Evolutionary conservation across 2,888 invertebrate genomes (phyloP).

Genomic region (Tenodera sinensis): DNA sequence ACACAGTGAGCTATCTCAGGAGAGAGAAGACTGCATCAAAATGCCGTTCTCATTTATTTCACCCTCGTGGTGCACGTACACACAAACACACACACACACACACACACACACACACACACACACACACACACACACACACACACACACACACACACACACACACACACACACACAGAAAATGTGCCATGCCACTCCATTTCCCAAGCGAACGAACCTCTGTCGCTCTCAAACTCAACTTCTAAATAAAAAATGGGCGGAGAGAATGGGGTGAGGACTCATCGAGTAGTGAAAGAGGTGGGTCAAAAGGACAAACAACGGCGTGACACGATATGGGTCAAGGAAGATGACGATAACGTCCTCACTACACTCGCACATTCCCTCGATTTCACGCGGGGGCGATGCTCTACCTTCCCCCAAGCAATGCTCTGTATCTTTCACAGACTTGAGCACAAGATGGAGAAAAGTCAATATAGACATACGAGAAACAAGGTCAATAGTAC

Average conservation of each 20-base stretch:
- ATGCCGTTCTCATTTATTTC: constrained; percentile 13
- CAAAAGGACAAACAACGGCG: not conserved
- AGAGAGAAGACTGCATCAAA: constrained; percentile 6
- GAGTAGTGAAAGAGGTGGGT: not conserved
- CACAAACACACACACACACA: no score
- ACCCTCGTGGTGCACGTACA: constrained; percentile 5
- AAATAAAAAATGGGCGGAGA: constrained; percentile 7
- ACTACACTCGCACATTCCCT: not conserved
- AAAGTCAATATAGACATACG: no score
- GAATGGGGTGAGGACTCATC: not conserved
- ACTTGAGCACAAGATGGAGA: no score
- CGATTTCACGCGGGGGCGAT: not conserved
- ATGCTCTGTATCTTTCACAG: not conserved
- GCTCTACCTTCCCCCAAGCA: not conserved
- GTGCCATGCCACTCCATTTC: constrained; percentile 8
- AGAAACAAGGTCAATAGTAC: no score
- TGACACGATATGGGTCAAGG: not conserved
- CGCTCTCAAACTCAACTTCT: constrained; percentile 6
- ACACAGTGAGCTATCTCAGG: not conserved
- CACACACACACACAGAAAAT: not conserved
- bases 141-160: not conserved
- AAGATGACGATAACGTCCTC: not conserved
- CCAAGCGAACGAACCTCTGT: not conserved
- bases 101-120: no score
- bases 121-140: no score